Conservation (phyloP, 2,888 invertebrate species). For the Ernsta delagoae region DNA sequence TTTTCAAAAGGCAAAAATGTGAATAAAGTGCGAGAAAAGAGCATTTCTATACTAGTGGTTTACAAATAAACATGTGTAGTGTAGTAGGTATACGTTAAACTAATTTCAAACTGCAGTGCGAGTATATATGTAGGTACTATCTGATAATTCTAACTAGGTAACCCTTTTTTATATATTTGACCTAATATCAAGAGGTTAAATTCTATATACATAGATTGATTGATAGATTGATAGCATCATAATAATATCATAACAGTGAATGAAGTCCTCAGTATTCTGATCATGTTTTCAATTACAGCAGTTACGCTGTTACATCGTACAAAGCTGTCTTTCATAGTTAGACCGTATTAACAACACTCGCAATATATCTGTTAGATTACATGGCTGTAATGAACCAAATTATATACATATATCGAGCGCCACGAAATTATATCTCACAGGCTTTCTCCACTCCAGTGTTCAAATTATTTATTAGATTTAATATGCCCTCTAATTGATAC, state of each 20-base stretch:
- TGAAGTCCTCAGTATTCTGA: constrained; percentile 47
- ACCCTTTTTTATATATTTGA: not conserved
- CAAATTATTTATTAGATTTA: too few species aligned
- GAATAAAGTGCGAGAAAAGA: constrained; percentile 34
- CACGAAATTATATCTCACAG: constrained; percentile 38
- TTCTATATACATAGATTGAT: too few species aligned
- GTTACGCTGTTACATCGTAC: constrained; percentile 16
- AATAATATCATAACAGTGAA: constrained; percentile 6
- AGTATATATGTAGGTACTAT: too few species aligned
- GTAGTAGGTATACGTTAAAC: not conserved
- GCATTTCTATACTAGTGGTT: constrained; percentile 19
- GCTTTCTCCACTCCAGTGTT: too few species aligned
- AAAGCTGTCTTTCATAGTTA: constrained; percentile 28
- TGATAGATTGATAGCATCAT: too few species aligned
- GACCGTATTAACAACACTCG: constrained; percentile 20
- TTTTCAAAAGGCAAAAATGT: constrained; percentile 36
- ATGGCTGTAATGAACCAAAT: constrained; percentile 31
- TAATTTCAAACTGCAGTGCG: not conserved
- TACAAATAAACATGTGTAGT: not conserved
- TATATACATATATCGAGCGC: too few species aligned
- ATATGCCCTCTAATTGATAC: too few species aligned
- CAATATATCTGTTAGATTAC: constrained; percentile 31
- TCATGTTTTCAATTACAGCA: constrained; percentile 57
- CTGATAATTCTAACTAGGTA: not conserved
- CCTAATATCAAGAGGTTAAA: not conserved